Evolutionary conservation across 35 echinoderm and acorn worm genomes (phyloP), one percentile per base, ranked within the genome.

Genomic region (Stichopus chloronotus): DNA sequence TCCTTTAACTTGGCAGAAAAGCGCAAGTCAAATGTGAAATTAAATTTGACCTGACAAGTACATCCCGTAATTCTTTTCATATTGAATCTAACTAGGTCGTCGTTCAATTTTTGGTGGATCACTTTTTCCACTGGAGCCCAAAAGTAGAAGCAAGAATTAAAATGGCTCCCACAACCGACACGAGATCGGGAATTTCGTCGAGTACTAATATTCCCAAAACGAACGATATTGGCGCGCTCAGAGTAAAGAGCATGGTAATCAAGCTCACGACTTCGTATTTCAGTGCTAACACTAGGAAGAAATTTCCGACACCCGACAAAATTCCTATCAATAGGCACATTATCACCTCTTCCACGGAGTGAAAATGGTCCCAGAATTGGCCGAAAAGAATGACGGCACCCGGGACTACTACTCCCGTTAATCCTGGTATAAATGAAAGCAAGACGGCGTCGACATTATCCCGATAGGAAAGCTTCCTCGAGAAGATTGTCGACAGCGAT

Each of bases 391-490:
- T 5, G 52, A 89, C 61, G 23, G 60, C 59, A 16, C 59, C 87
- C 16, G 87, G 20, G 6, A 72, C 52, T 9, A 72, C 20, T 3
- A 89, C 5, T 1, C 87, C 87, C 3, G 52, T 43, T 16, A 71
- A 52, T 5, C 87, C 87, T 4, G 87, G 65, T 52, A 89, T 63
- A 22, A 65, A 71, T 7, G 87, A 52, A 6, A 63, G 87, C 6
- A 89, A 53, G 43, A 16, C 30, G 25, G 87, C 59, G 14, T 89
- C 87, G 11, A 63, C 57, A 19, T 89, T 65, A 30, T 17, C 59
- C 19, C 87, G 22, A 54, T 89, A 89, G 8, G 87, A 7, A 13
- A 89, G 60, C 61, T 89, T 89, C 55, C 87, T 89, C 5, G 87
- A 43, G 24, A 89, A 89, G 58, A 89, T 89, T 9, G 87, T 53